phyloP scores from a whole-genome alignment of 2,888 invertebrate species.

The Acanthococcus lagerstroemiae region DNA sequence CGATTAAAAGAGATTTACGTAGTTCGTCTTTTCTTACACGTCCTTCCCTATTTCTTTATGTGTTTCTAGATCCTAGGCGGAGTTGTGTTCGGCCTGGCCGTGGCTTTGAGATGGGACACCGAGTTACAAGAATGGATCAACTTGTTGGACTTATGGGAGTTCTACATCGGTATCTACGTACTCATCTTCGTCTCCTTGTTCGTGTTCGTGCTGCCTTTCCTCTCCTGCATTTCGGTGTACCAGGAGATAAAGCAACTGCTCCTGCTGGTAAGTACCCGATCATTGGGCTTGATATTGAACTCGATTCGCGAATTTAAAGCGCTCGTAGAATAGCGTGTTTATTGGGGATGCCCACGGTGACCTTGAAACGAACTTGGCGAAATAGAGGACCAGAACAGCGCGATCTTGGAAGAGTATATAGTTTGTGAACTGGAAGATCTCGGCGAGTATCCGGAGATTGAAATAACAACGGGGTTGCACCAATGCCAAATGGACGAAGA shows the following conservation, averaged over 20 bases:
- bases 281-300: too few relatives aligned
- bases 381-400: too few relatives aligned
- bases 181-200: constrained; percentile 60
- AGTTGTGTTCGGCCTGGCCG: constrained; percentile 62
- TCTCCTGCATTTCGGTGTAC: constrained; percentile 73
- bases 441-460: too few relatives aligned
- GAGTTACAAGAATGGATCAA: constrained; percentile 74
- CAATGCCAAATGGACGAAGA: too few relatives aligned
- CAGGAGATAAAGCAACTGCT: constrained; percentile 62
- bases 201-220: constrained; percentile 64
- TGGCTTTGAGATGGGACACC: constrained; percentile 73
- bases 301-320: too few relatives aligned
- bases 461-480: too few relatives aligned
- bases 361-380: too few relatives aligned
- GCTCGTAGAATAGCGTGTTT: too few relatives aligned
- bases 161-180: constrained; percentile 76
- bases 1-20: constrained; percentile 11
- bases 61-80: constrained; percentile 60
- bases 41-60: constrained; percentile 1
- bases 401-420: too few relatives aligned
- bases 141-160: constrained; percentile 60
- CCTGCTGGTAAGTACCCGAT: constrained; percentile 52
- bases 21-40: constrained; percentile 20
- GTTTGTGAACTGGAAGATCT: too few relatives aligned
- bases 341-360: too few relatives aligned